Evolutionary conservation across 2,888 invertebrate genomes (phyloP), one percentile per base, ranked within the genome.

Genomic region (Tribolium freemani): DNA sequence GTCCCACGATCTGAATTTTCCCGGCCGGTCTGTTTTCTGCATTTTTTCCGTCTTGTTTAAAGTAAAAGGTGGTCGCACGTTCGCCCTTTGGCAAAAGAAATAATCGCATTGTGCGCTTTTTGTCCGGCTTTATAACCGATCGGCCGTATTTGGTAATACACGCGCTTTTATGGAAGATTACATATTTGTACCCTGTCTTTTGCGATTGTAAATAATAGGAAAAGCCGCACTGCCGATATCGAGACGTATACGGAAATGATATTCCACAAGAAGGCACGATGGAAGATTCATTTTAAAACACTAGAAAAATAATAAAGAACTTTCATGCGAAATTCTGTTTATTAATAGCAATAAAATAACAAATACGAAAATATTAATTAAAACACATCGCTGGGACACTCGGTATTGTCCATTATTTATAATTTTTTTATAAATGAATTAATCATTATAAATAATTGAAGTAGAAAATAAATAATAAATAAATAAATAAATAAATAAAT

Each of bases 131-230:
- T 75, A 77, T 77, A 78, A 77, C 75, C 75, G 75, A 76, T 72
- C 72, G 68, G 60, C 79, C 81, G 70, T 80, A 78, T 79, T 81
- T 80, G 81, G 81, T 72, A 69, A 76, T 78, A 76, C 80, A 80
- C 78, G 78, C 77, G 77, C 77, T 77, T 79, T 77, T 79, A 79
- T 77, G 77, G 76, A 74, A 79, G 79, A 79, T 81, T 79, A 78
- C 79, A 79, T 81, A 80, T 80, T 81, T 78, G 78, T 77, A 77
- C 75, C 75, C 75, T 69, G 77, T 80, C 79, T 79, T 79, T 79
- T 79, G 73, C 73, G 78, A 79, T 74, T 72, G 74, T 71, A 73
- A 78, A 77, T 78, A 79, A 77, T 78, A 78, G 77, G 77, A 78
- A 78, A 79, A 76, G 60, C 63, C 44, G 53, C 51, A 64, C 31